Conservation (phyloP, 2,113 vertebrate species). For the Vireo altiloquus region DNA sequence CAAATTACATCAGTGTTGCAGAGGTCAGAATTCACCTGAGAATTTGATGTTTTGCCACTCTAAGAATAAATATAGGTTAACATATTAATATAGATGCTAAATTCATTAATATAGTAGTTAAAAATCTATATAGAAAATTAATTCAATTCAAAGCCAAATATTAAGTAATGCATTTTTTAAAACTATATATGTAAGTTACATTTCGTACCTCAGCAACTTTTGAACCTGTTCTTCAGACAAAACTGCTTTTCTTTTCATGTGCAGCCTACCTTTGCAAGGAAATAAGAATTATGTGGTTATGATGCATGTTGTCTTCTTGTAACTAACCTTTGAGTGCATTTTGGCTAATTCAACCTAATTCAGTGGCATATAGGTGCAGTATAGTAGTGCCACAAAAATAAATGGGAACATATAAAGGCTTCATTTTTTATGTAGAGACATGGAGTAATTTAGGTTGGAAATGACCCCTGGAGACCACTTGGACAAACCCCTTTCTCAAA, state of each 20-base stretch:
- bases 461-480: background rate
- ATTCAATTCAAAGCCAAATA: background rate
- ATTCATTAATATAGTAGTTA: background rate
- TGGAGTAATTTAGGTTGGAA: background rate
- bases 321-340: background rate
- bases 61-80: background rate
- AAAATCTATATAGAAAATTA: background rate
- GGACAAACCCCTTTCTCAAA: background rate
- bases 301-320: background rate
- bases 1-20: background rate
- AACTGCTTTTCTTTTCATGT: background rate
- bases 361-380: background rate
- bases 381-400: background rate
- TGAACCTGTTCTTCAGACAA: background rate
- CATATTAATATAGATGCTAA: background rate
- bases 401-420: background rate
- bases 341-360: background rate
- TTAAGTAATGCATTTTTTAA: fast-evolving
- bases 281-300: background rate
- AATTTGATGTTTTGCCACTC: background rate
- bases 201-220: background rate
- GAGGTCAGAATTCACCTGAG: background rate
- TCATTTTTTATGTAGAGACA: background rate
- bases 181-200: background rate
- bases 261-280: background rate